phyloP scores from a whole-genome alignment of 2,888 invertebrate species.

The Athetis lepigone region DNA sequence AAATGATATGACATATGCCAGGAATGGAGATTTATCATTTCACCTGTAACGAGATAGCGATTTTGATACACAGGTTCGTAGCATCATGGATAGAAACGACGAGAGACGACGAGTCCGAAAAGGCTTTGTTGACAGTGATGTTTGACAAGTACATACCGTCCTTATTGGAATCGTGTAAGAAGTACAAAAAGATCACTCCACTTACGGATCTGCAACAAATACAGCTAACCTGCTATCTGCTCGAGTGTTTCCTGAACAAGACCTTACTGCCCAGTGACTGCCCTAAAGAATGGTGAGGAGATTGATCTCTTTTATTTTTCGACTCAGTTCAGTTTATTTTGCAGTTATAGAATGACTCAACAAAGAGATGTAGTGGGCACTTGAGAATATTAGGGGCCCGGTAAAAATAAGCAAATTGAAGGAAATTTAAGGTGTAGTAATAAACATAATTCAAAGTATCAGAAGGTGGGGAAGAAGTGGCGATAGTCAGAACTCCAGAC shows the following conservation, averaged over 20 bases:
- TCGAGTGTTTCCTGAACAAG: slow-evolving; percentile 96
- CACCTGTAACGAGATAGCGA: background rate
- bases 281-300: slow-evolving; percentile 95
- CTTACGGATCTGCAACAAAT: slow-evolving; percentile 97
- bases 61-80: slow-evolving; percentile 91
- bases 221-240: slow-evolving; percentile 95
- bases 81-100: slow-evolving; percentile 97
- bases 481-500: too few relatives aligned
- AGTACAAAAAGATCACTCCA: slow-evolving; percentile 97
- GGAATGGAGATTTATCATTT: background rate
- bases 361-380: background rate
- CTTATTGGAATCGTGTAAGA: slow-evolving; percentile 94
- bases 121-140: slow-evolving; percentile 95
- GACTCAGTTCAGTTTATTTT: background rate
- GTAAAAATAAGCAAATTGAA: too few relatives aligned
- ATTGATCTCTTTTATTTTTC: background rate
- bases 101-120: slow-evolving; percentile 93
- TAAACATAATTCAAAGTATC: too few relatives aligned
- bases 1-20: too few relatives aligned
- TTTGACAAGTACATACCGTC: slow-evolving; percentile 98
- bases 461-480: too few relatives aligned
- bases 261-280: slow-evolving; percentile 96
- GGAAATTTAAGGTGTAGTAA: too few relatives aligned
- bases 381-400: too few relatives aligned
- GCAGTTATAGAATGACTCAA: background rate